Evolutionary conservation across 2,113 vertebrate species (phyloP).

Genomic region (Diadophis punctatus): DNA sequence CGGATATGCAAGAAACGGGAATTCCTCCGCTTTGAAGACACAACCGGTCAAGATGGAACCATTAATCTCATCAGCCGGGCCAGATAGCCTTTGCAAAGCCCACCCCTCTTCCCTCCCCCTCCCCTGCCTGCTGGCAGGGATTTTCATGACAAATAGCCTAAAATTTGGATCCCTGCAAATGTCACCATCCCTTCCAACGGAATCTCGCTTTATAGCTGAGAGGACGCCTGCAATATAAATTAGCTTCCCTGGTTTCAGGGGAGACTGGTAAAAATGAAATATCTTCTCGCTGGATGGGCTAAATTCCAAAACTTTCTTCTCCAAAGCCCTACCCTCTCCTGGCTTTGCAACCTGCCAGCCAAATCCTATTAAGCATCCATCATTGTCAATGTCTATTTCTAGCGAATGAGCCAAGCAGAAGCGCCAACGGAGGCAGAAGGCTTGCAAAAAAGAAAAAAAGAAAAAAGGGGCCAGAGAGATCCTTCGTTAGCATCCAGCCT

Average conservation of each 20-base stretch:
- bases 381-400: conserved; percentile 55
- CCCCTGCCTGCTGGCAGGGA: background rate
- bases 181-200: background rate
- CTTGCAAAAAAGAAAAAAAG: background rate
- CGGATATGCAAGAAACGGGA: background rate
- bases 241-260: background rate
- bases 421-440: conserved; percentile 25
- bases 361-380: conserved; percentile 59
- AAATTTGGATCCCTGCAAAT: background rate
- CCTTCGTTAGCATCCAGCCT: conserved; percentile 41
- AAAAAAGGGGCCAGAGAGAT: conserved; percentile 7
- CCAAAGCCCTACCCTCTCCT: background rate
- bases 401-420: conserved; percentile 41
- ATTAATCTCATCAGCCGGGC: background rate
- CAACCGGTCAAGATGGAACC: background rate
- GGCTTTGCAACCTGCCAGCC: conserved; percentile 10
- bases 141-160: background rate
- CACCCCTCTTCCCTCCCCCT: no score
- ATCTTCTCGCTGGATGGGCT: background rate
- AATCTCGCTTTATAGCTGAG: background rate
- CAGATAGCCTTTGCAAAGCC: background rate
- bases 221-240: background rate
- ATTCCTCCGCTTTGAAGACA: background rate
- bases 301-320: background rate
- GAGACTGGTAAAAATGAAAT: background rate